Evolutionary conservation across 2,113 vertebrate genomes (phyloP).

Genomic region (Tichodroma muraria): DNA sequence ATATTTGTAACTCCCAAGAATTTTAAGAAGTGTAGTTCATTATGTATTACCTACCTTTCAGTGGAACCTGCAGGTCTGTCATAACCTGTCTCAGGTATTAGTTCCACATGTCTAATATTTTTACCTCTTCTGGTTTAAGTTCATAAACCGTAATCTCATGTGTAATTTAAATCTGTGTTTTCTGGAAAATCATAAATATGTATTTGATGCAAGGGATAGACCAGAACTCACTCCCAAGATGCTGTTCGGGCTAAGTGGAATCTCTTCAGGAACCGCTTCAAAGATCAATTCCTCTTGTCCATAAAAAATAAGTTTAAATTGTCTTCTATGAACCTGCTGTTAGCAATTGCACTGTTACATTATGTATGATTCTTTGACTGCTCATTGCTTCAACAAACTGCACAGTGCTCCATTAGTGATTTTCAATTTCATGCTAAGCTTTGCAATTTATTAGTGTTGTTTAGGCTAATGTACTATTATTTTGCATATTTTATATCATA

Average conservation of each 20-base stretch:
- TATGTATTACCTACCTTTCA: background rate
- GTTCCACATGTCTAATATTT: background rate
- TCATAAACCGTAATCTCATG: background rate
- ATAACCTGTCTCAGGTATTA: background rate
- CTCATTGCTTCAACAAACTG: slow-evolving; percentile 61
- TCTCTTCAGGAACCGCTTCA: slow-evolving; percentile 66
- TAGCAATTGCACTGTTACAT: slow-evolving; percentile 69
- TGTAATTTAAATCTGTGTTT: slow-evolving; percentile 51
- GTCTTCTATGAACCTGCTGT: slow-evolving; percentile 62
- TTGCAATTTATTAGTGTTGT: slow-evolving; percentile 78
- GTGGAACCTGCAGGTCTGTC: background rate
- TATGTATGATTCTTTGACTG: slow-evolving; percentile 71
- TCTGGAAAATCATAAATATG: slow-evolving; percentile 51
- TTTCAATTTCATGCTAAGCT: slow-evolving; percentile 78
- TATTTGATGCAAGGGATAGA: slow-evolving; percentile 53
- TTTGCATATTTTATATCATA: slow-evolving; percentile 75
- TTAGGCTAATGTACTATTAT: slow-evolving; percentile 75
- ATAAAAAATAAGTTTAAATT: slow-evolving; percentile 68
- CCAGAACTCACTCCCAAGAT: slow-evolving; percentile 59
- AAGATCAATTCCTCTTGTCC: slow-evolving; percentile 68
- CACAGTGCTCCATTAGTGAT: slow-evolving; percentile 71
- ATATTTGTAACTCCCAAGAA: background rate
- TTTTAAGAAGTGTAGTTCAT: background rate
- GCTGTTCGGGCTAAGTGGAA: slow-evolving; percentile 63
- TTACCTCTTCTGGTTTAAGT: slow-evolving; percentile 16